Conservation (phyloP, 37 sponge, comb jelly and placozoan species). For the Haliclona indistincta region DNA sequence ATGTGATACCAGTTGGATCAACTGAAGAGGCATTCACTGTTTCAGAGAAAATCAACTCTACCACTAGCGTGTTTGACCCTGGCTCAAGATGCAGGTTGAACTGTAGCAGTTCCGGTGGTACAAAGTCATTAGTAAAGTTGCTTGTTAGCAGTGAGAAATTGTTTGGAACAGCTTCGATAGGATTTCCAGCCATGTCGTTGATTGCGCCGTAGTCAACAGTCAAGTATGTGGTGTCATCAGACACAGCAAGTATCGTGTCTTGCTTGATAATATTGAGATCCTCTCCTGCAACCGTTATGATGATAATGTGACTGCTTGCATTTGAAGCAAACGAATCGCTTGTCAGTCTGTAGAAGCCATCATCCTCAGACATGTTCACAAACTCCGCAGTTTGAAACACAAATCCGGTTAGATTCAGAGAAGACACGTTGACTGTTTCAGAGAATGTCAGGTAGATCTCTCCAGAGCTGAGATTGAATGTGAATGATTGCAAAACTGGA, state of each 20-base stretch:
- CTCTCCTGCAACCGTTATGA: conserved; percentile 29
- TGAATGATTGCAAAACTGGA: conserved; percentile 62
- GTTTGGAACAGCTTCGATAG: conserved; percentile 29
- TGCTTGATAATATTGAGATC: conserved; percentile 75
- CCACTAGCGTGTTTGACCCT: conserved; percentile 38
- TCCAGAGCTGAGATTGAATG: conserved; percentile 83
- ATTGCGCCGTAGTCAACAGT: conserved; percentile 52
- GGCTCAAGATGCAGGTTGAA: conserved; percentile 67
- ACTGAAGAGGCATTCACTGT: conserved; percentile 81
- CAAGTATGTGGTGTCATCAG: conserved; percentile 56
- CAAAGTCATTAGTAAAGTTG: conserved; percentile 54
- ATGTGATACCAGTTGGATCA: conserved; percentile 56
- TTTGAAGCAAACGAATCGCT: conserved; percentile 31
- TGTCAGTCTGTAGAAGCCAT: conserved; percentile 60
- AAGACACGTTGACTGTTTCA: conserved; percentile 76
- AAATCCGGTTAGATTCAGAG: conserved; percentile 63
- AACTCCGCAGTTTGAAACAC: conserved; percentile 53
- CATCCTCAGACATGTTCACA: conserved; percentile 9
- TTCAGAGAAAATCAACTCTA: conserved; percentile 87
- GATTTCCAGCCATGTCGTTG: conserved; percentile 76
- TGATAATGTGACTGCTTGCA: conserved; percentile 42
- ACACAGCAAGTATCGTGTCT: conserved; percentile 61
- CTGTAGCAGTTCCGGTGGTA: conserved; percentile 45
- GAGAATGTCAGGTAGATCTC: conserved; percentile 71
- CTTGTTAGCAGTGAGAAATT: conserved; percentile 31